Conservation (phyloP, 53 echinoderm and acorn worm genomes). For the Paracentrotus lividus region DNA sequence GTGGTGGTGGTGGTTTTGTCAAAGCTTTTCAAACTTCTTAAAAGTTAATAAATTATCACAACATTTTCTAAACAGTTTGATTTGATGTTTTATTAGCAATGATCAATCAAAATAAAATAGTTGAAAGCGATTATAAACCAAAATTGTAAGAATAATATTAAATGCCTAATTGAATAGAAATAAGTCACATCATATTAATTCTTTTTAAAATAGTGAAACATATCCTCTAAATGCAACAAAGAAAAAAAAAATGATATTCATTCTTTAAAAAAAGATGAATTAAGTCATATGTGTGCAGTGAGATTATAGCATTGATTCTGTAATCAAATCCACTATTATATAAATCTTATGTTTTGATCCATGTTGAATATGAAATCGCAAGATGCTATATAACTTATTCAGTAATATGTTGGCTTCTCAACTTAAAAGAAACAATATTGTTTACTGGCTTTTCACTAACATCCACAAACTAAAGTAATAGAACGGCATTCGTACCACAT, state of each 20-base stretch:
- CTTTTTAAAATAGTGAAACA: no score
- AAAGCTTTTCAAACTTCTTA: background rate
- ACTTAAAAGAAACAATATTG: background rate
- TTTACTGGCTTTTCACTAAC: background rate
- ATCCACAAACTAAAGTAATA: background rate
- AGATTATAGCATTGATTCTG: background rate
- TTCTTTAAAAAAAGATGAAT: background rate
- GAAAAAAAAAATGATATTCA: no score
- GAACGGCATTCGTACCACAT: background rate
- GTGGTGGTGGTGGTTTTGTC: slow-evolving; percentile 42
- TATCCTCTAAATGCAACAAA: no score
- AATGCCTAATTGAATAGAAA: no score
- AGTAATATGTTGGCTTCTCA: background rate
- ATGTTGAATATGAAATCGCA: background rate
- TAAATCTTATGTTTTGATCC: background rate
- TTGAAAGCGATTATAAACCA: no score
- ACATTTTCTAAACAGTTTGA: background rate
- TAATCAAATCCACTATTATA: background rate
- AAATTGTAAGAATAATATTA: no score
- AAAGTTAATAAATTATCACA: background rate
- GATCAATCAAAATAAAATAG: no score
- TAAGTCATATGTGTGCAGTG: no score
- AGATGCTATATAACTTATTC: background rate
- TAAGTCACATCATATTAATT: no score
- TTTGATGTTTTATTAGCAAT: background rate